phyloP scores from a whole-genome alignment of 2,888 invertebrate genomes.

The Drosophila niveifrons region DNA sequence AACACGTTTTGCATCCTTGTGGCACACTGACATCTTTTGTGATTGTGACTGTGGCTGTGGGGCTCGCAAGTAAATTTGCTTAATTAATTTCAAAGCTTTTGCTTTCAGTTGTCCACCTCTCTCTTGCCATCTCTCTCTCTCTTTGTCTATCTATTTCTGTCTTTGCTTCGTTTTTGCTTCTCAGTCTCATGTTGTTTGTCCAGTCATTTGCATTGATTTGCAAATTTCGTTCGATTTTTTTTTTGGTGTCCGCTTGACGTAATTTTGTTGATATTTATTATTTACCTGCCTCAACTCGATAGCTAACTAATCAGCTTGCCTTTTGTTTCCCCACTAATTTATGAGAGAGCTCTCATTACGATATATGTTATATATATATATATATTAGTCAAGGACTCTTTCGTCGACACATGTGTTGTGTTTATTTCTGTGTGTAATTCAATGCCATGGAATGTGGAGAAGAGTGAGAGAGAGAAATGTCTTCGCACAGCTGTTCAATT shows the following conservation, averaged over 20 bases:
- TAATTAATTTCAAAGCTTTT: slow-evolving; percentile 74
- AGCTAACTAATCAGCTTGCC: slow-evolving; percentile 60
- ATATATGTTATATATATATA: no score
- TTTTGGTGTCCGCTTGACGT: slow-evolving; percentile 57
- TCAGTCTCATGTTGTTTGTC: slow-evolving; percentile 41
- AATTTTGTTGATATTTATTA: slow-evolving; percentile 69
- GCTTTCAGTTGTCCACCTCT: slow-evolving; percentile 53
- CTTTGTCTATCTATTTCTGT: neutral
- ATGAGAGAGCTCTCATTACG: slow-evolving; percentile 20
- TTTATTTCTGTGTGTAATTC: slow-evolving; percentile 38
- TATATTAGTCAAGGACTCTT: slow-evolving; percentile 41
- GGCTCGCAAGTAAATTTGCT: slow-evolving; percentile 53
- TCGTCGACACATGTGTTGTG: slow-evolving; percentile 19
- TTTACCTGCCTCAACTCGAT: slow-evolving; percentile 62
- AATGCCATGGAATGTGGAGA: slow-evolving; percentile 43
- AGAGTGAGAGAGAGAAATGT: no score
- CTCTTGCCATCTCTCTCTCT: neutral
- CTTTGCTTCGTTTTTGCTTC: neutral
- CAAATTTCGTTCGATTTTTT: slow-evolving; percentile 53
- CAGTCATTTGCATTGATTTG: slow-evolving; percentile 76
- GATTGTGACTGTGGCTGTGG: slow-evolving; percentile 45
- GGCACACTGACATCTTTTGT: slow-evolving; percentile 80
- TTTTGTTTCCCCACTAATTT: slow-evolving; percentile 48
- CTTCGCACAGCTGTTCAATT: slow-evolving; percentile 57
- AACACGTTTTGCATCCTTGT: slow-evolving; percentile 74